Conservation (phyloP, 2,888 invertebrate species). For the Clusia tigrina region DNA sequence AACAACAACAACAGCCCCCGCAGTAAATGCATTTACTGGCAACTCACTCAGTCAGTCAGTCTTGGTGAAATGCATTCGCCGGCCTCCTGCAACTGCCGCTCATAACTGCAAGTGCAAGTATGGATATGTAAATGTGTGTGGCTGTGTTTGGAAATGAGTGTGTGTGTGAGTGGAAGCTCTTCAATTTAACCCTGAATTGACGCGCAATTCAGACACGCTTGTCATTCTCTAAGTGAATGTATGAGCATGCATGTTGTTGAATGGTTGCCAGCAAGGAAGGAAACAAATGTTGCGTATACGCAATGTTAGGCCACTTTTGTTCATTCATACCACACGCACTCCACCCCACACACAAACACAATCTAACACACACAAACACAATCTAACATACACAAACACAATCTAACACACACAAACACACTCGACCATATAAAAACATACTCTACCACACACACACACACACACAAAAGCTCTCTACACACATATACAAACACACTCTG, state of each 20-base stretch:
- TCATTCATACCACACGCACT: slow-evolving; percentile 21
- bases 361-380: neutral
- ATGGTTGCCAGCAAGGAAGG: slow-evolving; percentile 18
- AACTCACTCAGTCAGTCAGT: neutral
- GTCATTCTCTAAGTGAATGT: slow-evolving; percentile 37
- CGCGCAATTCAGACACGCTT: slow-evolving; percentile 29
- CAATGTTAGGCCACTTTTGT: slow-evolving; percentile 50
- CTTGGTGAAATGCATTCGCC: neutral
- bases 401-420: no score
- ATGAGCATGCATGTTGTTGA: neutral
- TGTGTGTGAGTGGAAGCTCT: neutral
- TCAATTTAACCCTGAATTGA: slow-evolving; percentile 16
- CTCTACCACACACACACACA: no score
- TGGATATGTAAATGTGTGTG: neutral
- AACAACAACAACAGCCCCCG: no score
- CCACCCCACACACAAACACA: neutral
- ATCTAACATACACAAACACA: neutral
- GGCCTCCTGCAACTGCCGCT: neutral
- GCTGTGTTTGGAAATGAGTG: no score
- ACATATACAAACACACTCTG: no score
- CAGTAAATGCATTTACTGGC: no score
- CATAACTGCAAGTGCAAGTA: neutral
- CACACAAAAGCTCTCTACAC: no score
- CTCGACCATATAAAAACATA: no score
- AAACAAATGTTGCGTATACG: slow-evolving; percentile 47